Evolutionary conservation across 2,797 vertebrate genomes (phyloP).

Genomic region (Falco novaeseelandiae): DNA sequence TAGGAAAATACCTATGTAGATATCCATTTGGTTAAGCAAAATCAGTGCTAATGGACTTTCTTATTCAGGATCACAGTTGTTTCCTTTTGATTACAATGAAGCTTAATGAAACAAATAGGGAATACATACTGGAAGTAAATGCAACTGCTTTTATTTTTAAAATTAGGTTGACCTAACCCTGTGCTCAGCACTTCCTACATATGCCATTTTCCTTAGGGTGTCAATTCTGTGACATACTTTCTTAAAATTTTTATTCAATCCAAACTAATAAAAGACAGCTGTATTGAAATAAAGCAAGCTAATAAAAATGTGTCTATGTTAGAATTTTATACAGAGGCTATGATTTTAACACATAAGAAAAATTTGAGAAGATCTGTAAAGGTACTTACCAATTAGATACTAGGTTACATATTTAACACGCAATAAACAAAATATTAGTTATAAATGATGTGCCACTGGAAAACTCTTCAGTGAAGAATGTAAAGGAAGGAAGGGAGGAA

Average conservation of each 20-base stretch:
- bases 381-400: neutral
- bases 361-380: neutral
- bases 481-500: neutral
- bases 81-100: neutral
- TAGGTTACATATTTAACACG: neutral
- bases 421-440: neutral
- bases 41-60: neutral
- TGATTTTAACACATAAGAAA: neutral
- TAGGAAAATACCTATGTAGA: neutral
- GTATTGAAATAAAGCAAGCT: neutral
- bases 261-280: neutral
- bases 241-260: neutral
- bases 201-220: neutral
- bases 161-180: neutral
- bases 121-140: neutral
- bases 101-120: neutral
- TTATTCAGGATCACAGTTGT: neutral
- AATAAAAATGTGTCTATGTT: neutral
- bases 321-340: neutral
- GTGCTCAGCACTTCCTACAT: neutral
- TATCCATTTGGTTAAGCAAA: neutral
- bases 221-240: neutral
- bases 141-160: neutral
- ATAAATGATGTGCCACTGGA: neutral
- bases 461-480: neutral